Evolutionary conservation across 1,140 invertebrate genomes (phyloP), one percentile per base, ranked within the genome.

Genomic region (Drosophila watanabei): DNA sequence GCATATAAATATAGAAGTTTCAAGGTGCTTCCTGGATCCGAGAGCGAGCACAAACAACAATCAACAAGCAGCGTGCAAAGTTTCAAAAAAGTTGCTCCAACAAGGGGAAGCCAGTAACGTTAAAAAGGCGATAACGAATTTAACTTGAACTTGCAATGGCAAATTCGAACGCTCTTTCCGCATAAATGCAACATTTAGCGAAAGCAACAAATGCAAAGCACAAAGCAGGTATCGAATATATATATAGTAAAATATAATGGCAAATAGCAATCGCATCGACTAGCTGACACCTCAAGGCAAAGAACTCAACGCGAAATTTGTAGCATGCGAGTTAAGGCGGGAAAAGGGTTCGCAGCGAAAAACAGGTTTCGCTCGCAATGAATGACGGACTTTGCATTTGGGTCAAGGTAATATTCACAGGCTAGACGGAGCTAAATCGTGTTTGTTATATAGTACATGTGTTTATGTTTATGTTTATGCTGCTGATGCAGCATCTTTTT

Each of bases 1-100:
- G 68, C 68, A 75, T 68, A 84, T 88, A 89, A 89, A 88, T 90
- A 85, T 90, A 90, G 85, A 89, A 90, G 86, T 85, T 91, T 88
- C 91, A 92, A 92, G 91, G 91, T 60, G 73, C 81, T 92, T 92
- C 91, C 91, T 87, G 89, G 30, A 62, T 43, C 56, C 28, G 62
- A 65, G 32, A 33, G 35, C 75, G 41, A 28, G 49, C 80, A 59
- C 71, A 63, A 73, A 52, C 48, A 52, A 18, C 71, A 63, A 73
- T 46, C 48, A 52, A 18, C 41, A 43, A 18, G n/a, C n/a, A 65
- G 64, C 66, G 58, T 63, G 65, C 64, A 80, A 79, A 75, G 68
- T 66, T 82, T 88, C 73, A 24, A 79, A 89, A 89, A 89, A 90
- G 86, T 90, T 90, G 86, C 69, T 70, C 51, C 51, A 86, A 73